phyloP scores from a whole-genome alignment of 2,797 vertebrate species.

The Carcharodon carcharias region DNA sequence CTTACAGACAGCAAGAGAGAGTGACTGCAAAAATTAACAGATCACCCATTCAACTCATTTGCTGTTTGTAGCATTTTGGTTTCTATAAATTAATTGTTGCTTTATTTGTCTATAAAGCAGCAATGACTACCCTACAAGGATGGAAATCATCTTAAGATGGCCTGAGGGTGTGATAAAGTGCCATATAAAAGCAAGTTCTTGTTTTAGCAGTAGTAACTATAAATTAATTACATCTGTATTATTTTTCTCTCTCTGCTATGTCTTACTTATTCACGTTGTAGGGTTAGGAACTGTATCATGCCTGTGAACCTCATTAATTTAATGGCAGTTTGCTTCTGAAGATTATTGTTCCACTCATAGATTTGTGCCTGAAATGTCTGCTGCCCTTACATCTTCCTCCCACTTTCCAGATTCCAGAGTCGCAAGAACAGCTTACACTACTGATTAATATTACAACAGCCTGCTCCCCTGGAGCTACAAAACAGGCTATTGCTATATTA shows the following conservation, averaged over 20 bases:
- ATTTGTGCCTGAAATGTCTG: not conserved
- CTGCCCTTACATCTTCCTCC: not conserved
- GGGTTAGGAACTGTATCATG: not conserved
- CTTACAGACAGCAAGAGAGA: not conserved
- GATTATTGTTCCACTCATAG: not conserved
- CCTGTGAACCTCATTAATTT: not conserved
- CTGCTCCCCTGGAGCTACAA: not conserved
- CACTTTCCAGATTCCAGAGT: not conserved
- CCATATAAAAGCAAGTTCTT: not conserved
- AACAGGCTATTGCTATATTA: not conserved
- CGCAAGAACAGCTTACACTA: not conserved
- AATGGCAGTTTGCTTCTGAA: not conserved
- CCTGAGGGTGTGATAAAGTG: not conserved
- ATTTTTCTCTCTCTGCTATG: not conserved
- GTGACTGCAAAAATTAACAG: not conserved
- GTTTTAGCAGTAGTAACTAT: not conserved
- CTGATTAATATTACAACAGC: conserved; percentile 6
- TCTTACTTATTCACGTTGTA: not conserved
- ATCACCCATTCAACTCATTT: not conserved
- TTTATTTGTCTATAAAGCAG: not conserved
- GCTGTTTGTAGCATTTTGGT: not conserved
- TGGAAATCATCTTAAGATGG: not conserved
- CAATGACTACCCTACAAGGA: not conserved
- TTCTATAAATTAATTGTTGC: no score
- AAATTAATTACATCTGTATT: not conserved